Conservation (phyloP, 2,888 invertebrate genomes). For the Amblyteles armatorius region DNA sequence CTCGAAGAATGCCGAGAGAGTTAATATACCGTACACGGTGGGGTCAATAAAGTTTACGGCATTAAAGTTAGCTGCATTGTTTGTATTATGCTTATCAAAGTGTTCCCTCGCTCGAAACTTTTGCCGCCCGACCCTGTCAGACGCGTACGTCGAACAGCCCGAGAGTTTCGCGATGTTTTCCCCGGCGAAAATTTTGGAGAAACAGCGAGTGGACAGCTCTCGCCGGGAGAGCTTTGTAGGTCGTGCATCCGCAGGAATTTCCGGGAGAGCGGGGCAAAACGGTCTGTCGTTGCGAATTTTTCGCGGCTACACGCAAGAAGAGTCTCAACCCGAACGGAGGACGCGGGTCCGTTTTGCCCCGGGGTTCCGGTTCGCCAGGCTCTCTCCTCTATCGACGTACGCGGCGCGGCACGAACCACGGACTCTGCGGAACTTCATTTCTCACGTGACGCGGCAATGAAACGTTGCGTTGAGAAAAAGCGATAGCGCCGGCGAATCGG, state of each 20-base stretch:
- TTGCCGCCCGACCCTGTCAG: background rate
- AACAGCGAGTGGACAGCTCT: slow-evolving; percentile 8
- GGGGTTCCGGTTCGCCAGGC: no score
- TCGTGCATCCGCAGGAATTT: background rate
- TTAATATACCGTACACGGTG: slow-evolving; percentile 28
- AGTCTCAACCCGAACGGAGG: no score
- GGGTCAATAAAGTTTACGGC: slow-evolving; percentile 15
- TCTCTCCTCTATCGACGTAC: background rate
- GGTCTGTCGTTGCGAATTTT: no score
- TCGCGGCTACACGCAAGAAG: no score
- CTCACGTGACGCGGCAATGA: slow-evolving; percentile 17
- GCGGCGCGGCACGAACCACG: slow-evolving; percentile 14
- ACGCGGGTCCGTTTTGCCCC: no score
- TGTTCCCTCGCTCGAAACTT: background rate
- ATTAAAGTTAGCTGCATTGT: slow-evolving; percentile 3
- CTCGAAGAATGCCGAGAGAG: slow-evolving; percentile 5
- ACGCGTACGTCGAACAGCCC: background rate
- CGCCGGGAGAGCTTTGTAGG: background rate
- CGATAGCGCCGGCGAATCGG: background rate
- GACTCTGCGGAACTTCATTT: slow-evolving; percentile 3
- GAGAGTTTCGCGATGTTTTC: slow-evolving; percentile 48
- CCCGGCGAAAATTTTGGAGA: slow-evolving; percentile 12
- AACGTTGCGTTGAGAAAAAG: slow-evolving; percentile 11
- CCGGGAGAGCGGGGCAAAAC: no score
- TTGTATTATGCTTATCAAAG: slow-evolving; percentile 1